Evolutionary conservation across 2,888 invertebrate genomes (phyloP).

Genomic region (Dendrolimus houi): DNA sequence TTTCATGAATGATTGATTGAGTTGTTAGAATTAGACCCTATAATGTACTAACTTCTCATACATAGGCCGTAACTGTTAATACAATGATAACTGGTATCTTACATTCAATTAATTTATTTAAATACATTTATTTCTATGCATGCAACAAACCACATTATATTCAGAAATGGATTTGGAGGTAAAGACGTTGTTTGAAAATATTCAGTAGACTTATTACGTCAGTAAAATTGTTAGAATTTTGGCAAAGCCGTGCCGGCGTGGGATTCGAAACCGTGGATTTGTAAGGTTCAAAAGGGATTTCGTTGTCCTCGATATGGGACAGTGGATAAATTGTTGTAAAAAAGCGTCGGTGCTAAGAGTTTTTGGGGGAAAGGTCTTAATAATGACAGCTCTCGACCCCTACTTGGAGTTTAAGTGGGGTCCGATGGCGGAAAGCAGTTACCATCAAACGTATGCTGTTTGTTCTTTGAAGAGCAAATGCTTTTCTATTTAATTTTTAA

Average conservation of each 20-base stretch:
- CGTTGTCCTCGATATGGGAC: constrained; percentile 24
- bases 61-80: too few relatives aligned
- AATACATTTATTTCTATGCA: too few relatives aligned
- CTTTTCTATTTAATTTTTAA: too few relatives aligned
- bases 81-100: too few relatives aligned
- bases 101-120: too few relatives aligned
- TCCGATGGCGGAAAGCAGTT: too few relatives aligned
- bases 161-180: background rate
- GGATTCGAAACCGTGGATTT: constrained; percentile 27
- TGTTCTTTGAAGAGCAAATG: too few relatives aligned
- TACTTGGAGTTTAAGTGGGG: constrained; percentile 26
- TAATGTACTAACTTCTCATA: too few relatives aligned
- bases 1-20: too few relatives aligned
- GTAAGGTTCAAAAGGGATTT: constrained; percentile 38
- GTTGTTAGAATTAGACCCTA: too few relatives aligned
- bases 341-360: constrained; percentile 30
- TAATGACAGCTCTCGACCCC: constrained; percentile 45
- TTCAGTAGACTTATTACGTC: background rate
- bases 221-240: constrained; percentile 11
- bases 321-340: constrained; percentile 35
- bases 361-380: constrained; percentile 35
- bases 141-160: background rate
- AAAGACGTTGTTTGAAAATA: background rate
- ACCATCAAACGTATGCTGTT: too few relatives aligned
- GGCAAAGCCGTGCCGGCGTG: constrained; percentile 22